A percentile compares a stretch with the other conserved stretches of the same genome.
Evolutionary conservation across 1,140 invertebrate species (phyloP).

Genomic region (Glossosoma conforme): DNA sequence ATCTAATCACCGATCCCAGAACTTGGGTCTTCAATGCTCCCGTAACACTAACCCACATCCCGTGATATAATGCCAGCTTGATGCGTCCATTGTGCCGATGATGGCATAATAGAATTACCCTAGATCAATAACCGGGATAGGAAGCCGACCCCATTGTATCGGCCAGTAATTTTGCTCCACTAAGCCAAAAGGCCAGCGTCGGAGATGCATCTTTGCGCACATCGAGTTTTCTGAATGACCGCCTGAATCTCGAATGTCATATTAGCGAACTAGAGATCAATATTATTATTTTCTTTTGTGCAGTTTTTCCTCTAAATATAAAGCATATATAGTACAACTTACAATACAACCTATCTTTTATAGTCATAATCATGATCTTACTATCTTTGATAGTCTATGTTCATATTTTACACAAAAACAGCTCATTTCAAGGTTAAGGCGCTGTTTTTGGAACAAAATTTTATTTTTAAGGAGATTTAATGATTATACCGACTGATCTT

Average conservation of each 20-base stretch:
- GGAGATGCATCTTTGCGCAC: constrained; percentile 1
- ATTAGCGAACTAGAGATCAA: neutral
- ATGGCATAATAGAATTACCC: constrained; percentile 27
- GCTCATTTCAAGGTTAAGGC: no score
- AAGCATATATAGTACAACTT: no score
- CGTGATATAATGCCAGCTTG: constrained; percentile 11
- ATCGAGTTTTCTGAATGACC: neutral
- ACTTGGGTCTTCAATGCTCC: constrained; percentile 5
- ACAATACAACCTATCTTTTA: no score
- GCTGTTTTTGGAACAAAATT: no score
- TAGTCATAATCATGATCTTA: no score
- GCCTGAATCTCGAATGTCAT: no score
- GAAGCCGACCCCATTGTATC: constrained; percentile 23
- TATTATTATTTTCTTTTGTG: no score
- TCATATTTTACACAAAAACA: no score
- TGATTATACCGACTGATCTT: no score
- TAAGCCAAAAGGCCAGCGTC: constrained; percentile 1
- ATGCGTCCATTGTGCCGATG: constrained; percentile 20
- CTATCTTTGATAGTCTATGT: no score
- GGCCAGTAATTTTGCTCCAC: constrained; percentile 18
- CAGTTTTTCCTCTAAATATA: no score
- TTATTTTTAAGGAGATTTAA: no score
- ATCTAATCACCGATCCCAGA: constrained; percentile 23
- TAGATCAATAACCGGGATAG: constrained; percentile 24
- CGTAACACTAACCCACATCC: constrained; percentile 25